Conservation (phyloP, 30 jellyfish, hydroid and myxozoan genomes). For the Pseudorhiza aurosa region DNA sequence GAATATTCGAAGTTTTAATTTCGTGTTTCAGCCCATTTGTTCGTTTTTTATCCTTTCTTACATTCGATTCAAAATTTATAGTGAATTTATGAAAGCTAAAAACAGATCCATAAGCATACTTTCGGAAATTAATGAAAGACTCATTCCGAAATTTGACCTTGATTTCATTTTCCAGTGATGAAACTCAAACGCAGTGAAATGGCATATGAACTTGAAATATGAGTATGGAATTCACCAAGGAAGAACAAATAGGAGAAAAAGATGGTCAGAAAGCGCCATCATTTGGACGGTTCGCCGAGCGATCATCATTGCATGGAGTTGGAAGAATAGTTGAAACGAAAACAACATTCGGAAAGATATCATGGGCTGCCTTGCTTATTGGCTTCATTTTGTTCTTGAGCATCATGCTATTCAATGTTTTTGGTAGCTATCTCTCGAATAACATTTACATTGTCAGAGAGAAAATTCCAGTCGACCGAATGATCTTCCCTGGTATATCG, state of each 20-base stretch:
- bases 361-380: conserved; percentile 54
- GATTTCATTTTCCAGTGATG: too few relatives aligned
- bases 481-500: conserved; percentile 58
- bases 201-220: too few relatives aligned
- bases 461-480: conserved; percentile 39
- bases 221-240: neutral
- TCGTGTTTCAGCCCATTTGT: too few relatives aligned
- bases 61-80: too few relatives aligned
- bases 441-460: conserved; percentile 52
- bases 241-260: neutral
- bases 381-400: conserved; percentile 42
- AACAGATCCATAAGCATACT: too few relatives aligned
- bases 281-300: conserved; percentile 44
- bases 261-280: conserved; percentile 1
- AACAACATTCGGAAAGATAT: conserved; percentile 41
- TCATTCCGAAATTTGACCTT: too few relatives aligned
- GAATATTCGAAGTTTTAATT: too few relatives aligned
- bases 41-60: too few relatives aligned
- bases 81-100: too few relatives aligned
- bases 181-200: too few relatives aligned
- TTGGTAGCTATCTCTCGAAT: conserved; percentile 58
- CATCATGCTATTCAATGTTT: conserved; percentile 53
- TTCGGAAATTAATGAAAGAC: too few relatives aligned
- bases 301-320: conserved; percentile 60
- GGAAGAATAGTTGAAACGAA: conserved; percentile 58